Percentiles rank a stretch among this genome's conserved stretches.
Conservation (phyloP, 30 jellyfish, hydroid and myxozoan genomes). For the Pelagia noctiluca region DNA sequence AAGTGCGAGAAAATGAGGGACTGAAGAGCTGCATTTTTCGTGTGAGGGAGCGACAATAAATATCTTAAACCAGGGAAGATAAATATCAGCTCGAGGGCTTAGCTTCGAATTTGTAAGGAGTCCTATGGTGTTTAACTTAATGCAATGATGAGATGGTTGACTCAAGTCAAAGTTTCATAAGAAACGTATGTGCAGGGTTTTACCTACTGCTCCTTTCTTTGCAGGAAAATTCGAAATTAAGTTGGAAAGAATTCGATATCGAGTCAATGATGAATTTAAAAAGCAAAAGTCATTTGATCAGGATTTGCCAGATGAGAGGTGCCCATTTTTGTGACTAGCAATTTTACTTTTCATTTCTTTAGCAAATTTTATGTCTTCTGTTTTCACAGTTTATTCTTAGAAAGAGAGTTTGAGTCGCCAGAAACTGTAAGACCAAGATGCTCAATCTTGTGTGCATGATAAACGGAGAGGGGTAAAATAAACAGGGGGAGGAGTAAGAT, state of each 20-base stretch:
- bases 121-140: neutral
- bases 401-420: too few relatives aligned
- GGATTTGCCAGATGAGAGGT: conserved; percentile 24
- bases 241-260: conserved; percentile 50
- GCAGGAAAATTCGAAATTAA: conserved; percentile 17
- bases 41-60: too few relatives aligned
- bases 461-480: too few relatives aligned
- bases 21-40: too few relatives aligned
- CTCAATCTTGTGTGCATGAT: too few relatives aligned
- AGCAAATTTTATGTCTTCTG: too few relatives aligned
- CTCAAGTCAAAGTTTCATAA: neutral
- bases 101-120: neutral
- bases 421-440: too few relatives aligned
- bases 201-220: neutral
- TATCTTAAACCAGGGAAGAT: neutral
- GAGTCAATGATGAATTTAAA: conserved; percentile 5
- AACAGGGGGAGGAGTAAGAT: too few relatives aligned
- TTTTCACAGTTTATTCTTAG: too few relatives aligned
- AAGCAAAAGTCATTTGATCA: conserved; percentile 19
- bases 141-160: neutral
- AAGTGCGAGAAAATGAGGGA: too few relatives aligned
- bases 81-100: neutral
- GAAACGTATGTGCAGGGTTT: neutral
- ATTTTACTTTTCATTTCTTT: too few relatives aligned
- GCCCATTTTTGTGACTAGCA: too few relatives aligned